phyloP scores from a whole-genome alignment of 2,113 vertebrate genomes.

The Pseudorectes ferrugineus region DNA sequence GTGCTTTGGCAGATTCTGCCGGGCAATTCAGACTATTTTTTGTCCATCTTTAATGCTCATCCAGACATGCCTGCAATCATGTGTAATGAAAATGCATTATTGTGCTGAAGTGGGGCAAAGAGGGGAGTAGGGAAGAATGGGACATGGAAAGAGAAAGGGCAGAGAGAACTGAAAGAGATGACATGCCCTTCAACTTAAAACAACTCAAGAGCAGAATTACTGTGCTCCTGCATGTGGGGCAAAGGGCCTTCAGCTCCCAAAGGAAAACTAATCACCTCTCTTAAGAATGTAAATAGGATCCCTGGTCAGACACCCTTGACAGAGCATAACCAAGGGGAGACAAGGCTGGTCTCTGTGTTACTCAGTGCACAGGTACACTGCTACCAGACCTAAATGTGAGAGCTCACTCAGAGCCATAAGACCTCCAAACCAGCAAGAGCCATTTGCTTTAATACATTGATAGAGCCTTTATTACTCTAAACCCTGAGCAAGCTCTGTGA shows the following conservation, averaged over 20 bases:
- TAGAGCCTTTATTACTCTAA: background rate
- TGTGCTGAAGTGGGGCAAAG: background rate
- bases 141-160: background rate
- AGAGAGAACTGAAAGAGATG: background rate
- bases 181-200: background rate
- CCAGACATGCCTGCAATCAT: background rate
- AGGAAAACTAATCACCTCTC: background rate
- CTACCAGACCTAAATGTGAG: background rate
- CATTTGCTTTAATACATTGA: background rate
- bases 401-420: background rate
- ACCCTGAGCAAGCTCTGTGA: background rate
- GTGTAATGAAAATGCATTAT: background rate
- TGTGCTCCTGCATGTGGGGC: background rate
- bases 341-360: background rate
- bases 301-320: background rate
- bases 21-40: background rate
- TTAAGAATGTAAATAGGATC: conserved; percentile 13
- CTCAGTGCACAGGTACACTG: background rate
- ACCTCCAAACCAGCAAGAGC: background rate
- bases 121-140: background rate
- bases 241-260: background rate
- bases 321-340: background rate
- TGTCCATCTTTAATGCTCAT: background rate
- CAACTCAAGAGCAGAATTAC: background rate
- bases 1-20: background rate